Evolutionary conservation across 1,140 invertebrate species (phyloP), one percentile per base, ranked within the genome.

Genomic region (Philopotamus ludificatus): DNA sequence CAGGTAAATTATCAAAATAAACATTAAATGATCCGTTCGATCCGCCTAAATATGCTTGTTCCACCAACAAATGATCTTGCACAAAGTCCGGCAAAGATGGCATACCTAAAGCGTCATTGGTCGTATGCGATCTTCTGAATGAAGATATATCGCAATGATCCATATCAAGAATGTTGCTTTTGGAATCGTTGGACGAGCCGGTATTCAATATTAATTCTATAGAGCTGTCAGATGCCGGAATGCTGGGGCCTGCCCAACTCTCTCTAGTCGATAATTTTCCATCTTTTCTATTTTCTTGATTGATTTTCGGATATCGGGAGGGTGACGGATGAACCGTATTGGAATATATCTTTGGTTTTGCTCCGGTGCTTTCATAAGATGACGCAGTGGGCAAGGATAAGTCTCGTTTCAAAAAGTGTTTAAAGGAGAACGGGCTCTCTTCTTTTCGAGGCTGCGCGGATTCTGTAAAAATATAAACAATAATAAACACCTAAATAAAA

Each of bases 401-500:
- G 61, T 84, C 85, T 60, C 82, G 76, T 68, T 86, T 86, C 68
- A 92, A 73, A 74, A 92, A 92, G 73, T 91, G 89, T 74, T 90
- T 89, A 72, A 93, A 91, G 34, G 90, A 92, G 75, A 93, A 90
- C 1, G 87, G 84, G 75, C 88, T 88, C 50, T 89, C 88, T 71
- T 89, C 87, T 70, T 84, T 82, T 54, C 82, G 82, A 39, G 79
- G 74, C 7, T 75, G 63, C 16, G 75, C 75, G 16, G 74, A 74
- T 71, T 79, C 81, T 81, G 68, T 16, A 71, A 72, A 58, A 39
- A 63, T 34, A 21, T 18, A 42, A 57, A 57, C 25, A 44, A 28
- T 4, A 47, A 47, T 47, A 16, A 34, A 34, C 4, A n/a, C n/a
- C n/a, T n/a, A n/a, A n/a, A n/a, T n/a, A n/a, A n/a, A n/a, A 39